Percentiles rank a stretch among this genome's conserved stretches.
phyloP scores from a whole-genome alignment of 2,797 vertebrate genomes.

The Lepus townsendii region DNA sequence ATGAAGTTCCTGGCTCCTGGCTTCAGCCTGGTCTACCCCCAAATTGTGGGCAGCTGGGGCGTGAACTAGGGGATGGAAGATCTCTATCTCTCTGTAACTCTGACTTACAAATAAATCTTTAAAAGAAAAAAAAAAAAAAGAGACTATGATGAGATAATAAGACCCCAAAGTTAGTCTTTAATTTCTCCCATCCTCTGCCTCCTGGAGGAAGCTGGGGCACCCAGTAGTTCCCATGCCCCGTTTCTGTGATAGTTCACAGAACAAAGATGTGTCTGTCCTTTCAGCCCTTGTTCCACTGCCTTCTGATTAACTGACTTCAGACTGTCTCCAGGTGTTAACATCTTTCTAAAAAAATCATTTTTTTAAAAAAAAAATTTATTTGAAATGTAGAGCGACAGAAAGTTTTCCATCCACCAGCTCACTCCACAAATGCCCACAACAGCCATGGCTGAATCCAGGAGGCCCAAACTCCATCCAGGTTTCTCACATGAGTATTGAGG shows the following conservation, averaged over 20 bases:
- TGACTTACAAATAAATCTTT: no score
- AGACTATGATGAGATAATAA: neutral
- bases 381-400: neutral
- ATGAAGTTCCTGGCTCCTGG: no score
- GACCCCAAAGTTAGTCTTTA: neutral
- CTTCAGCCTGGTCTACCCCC: no score
- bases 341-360: neutral
- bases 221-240: neutral
- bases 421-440: no score
- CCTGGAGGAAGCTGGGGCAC: neutral
- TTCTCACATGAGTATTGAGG: no score
- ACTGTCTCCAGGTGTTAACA: slow-evolving; percentile 32
- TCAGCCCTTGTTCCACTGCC: neutral
- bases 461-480: no score
- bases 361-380: neutral
- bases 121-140: no score
- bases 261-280: neutral
- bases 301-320: neutral
- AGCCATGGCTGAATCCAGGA: no score
- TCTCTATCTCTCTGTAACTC: no score
- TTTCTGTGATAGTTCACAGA: neutral
- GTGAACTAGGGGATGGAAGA: no score
- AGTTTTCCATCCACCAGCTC: no score
- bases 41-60: no score
- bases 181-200: neutral